Evolutionary conservation across 2,797 vertebrate species (phyloP), one percentile per base, ranked within the genome.

Genomic region (Microtus californicus): DNA sequence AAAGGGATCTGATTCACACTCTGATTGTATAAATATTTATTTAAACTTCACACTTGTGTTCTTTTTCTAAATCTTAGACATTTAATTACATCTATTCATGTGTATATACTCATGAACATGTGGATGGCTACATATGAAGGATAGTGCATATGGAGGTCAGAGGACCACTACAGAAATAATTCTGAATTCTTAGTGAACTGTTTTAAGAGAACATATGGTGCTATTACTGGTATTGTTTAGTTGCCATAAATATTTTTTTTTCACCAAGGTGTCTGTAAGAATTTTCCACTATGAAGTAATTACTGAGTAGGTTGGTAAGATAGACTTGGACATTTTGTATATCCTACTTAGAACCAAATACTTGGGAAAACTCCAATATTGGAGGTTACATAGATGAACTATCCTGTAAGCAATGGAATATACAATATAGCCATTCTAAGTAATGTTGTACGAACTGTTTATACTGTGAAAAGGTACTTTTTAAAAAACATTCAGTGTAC

Each of bases 391-490:
- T 85, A 73, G 43, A 25, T 67, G 37, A 93, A 88, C 63, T 83
- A 73, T 80, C 27, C 4, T 65, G 48, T 79, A 40, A n/a, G 65
- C 12, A 69, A 69, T 80, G 43, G 29, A 25, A 87, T 77, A 69
- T 93, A 63, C n/a, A 89, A 69, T 89, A 29, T 8, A 89, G 25
- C 3, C 12, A 17, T 40, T 87, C 8, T 51, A 74, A 65, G 29
- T 90, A 96, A 74, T 82, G 27, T 48, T 59, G 19, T 87, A 45
- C 61, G 37, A 94, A 83, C 51, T 74, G 23, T 43, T 65, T 93
- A 74, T 23, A 54, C 40, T 90, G 77, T 90, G 40, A 40, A 87
- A 79, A 31, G 14, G 40, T 63, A 29, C 71, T 54, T 54, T 54
- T 54, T 54, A 13, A 13, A 13, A 51, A 79, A 73, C 43, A 29